Evolutionary conservation across 2,888 invertebrate genomes (phyloP).

Genomic region (Osedax frankpressi): DNA sequence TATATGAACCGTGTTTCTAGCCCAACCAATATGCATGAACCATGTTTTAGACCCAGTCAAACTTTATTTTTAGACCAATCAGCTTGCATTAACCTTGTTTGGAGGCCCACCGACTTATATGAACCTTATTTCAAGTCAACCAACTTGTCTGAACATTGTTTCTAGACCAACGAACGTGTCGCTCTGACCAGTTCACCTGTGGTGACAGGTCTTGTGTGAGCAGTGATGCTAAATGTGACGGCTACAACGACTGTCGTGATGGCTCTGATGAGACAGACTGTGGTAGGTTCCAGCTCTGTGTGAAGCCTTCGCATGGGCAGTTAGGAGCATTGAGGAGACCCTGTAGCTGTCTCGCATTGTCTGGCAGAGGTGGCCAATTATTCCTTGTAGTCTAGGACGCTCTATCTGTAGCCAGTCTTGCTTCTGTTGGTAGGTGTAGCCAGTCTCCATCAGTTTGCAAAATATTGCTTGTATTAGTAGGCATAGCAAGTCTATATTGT

Average conservation of each 20-base stretch:
- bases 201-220: constrained; percentile 50
- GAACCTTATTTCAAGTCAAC: background rate
- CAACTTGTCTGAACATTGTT: background rate
- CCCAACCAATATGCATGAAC: background rate
- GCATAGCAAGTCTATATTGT: no score
- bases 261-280: constrained; percentile 81
- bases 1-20: background rate
- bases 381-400: background rate
- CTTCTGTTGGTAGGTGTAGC: background rate
- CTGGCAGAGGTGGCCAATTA: background rate
- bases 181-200: constrained; percentile 33
- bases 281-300: constrained; percentile 27
- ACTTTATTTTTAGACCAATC: background rate
- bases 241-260: constrained; percentile 89
- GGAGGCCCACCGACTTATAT: background rate
- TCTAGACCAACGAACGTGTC: background rate
- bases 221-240: constrained; percentile 70
- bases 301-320: background rate
- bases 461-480: no score
- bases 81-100: background rate
- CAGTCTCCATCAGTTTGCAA: no score
- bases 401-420: background rate
- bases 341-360: background rate
- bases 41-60: background rate
- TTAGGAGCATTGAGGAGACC: background rate